Evolutionary conservation across 2,888 invertebrate genomes (phyloP).

Genomic region (Polyommatus iphigenia): DNA sequence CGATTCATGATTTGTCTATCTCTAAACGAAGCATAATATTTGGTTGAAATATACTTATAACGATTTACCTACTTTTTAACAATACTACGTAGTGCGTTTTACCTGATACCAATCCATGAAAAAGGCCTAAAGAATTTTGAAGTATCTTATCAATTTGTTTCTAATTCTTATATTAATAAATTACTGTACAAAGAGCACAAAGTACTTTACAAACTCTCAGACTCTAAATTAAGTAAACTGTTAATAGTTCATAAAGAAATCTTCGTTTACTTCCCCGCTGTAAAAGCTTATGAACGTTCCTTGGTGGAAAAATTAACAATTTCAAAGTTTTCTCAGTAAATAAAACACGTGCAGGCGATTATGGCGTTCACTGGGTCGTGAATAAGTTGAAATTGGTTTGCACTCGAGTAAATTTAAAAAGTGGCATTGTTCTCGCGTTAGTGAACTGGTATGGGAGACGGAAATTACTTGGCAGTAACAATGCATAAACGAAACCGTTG

Average conservation of each 20-base stretch:
- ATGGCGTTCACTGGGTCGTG: background rate
- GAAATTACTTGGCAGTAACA: slow-evolving; percentile 36
- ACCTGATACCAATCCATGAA: background rate
- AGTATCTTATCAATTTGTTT: background rate
- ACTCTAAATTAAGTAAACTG: slow-evolving; percentile 8
- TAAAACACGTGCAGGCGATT: slow-evolving; percentile 30
- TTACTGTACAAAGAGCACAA: background rate
- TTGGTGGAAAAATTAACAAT: slow-evolving; percentile 26
- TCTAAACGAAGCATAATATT: background rate
- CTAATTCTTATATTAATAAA: background rate
- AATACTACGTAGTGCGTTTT: background rate
- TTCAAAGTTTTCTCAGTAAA: slow-evolving; percentile 28
- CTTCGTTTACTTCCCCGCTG: slow-evolving; percentile 13
- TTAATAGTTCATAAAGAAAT: slow-evolving; percentile 30
- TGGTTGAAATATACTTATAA: background rate
- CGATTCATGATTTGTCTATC: background rate
- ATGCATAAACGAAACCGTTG: slow-evolving; percentile 33
- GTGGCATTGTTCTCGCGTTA: slow-evolving; percentile 34
- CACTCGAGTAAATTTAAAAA: slow-evolving; percentile 27
- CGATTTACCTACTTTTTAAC: background rate
- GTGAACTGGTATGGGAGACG: slow-evolving; percentile 36
- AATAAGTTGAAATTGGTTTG: slow-evolving; percentile 28
- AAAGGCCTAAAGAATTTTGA: background rate
- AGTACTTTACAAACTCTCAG: background rate
- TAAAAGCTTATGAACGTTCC: slow-evolving; percentile 17